Evolutionary conservation across 2,888 invertebrate genomes (phyloP).

Genomic region (Saturnia japonica): DNA sequence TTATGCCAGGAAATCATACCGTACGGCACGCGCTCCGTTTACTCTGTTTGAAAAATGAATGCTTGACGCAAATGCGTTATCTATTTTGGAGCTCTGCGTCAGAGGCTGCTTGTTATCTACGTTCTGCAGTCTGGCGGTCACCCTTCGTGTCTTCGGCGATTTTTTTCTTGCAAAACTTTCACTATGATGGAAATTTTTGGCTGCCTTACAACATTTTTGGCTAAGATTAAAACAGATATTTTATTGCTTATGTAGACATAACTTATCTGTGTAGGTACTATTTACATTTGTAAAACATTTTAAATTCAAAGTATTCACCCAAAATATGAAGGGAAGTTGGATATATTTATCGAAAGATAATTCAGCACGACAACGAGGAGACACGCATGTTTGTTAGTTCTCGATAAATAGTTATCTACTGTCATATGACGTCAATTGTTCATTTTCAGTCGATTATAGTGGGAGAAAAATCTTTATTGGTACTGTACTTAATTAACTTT

Average conservation of each 20-base stretch:
- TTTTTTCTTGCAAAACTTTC: constrained; percentile 36
- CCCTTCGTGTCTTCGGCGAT: constrained; percentile 50
- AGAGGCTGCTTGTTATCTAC: constrained; percentile 70
- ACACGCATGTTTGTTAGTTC: constrained; percentile 58
- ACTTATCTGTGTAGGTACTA: constrained; percentile 7
- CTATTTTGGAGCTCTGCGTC: constrained; percentile 80
- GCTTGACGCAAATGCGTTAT: constrained; percentile 82
- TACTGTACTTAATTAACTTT: constrained; percentile 33
- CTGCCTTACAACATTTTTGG: background rate
- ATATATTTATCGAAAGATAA: constrained; percentile 51
- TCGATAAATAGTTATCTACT: constrained; percentile 50
- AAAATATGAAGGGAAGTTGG: constrained; percentile 35
- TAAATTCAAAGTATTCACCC: constrained; percentile 4
- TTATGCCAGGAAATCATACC: constrained; percentile 74
- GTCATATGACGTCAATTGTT: constrained; percentile 60
- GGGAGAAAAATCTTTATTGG: constrained; percentile 37
- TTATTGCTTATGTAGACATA: background rate
- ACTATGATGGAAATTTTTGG: constrained; percentile 23
- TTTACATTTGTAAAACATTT: background rate
- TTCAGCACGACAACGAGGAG: constrained; percentile 50
- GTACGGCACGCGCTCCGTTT: constrained; percentile 70
- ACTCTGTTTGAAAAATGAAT: constrained; percentile 75
- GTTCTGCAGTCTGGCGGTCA: constrained; percentile 74
- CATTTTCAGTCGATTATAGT: constrained; percentile 46
- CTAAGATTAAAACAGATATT: background rate